Evolutionary conservation across 2,888 invertebrate genomes (phyloP).

Genomic region (Leptarthrus brevirostris): DNA sequence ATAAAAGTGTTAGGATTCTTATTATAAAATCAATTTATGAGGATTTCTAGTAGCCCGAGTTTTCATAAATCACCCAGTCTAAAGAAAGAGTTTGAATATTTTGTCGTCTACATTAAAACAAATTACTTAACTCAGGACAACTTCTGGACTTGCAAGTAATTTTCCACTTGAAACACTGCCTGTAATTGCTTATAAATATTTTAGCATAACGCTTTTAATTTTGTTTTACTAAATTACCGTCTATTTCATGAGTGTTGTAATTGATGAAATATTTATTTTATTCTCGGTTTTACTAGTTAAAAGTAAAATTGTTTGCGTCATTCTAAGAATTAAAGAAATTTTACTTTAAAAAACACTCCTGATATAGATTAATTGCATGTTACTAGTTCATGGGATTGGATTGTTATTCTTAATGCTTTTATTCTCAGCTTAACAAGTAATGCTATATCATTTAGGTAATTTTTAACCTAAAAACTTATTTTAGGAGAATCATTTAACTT

Average conservation of each 20-base stretch:
- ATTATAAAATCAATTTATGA: background rate
- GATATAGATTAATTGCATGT: background rate
- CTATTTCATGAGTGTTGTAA: too few species aligned
- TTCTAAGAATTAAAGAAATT: too few species aligned
- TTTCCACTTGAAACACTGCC: slow-evolving; percentile 16
- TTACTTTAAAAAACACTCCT: background rate
- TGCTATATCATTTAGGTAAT: background rate
- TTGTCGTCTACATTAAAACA: slow-evolving; percentile 41
- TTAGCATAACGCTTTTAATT: slow-evolving; percentile 2
- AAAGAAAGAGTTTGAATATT: slow-evolving; percentile 20
- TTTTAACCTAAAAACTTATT: background rate
- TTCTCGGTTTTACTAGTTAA: too few species aligned
- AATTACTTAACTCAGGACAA: background rate
- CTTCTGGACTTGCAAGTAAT: background rate
- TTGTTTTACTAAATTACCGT: background rate
- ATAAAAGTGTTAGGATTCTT: background rate
- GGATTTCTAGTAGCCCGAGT: background rate
- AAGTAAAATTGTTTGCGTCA: too few species aligned
- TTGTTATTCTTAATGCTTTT: slow-evolving; percentile 17
- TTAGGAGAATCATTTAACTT: background rate
- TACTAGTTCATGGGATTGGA: background rate
- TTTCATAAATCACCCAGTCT: background rate
- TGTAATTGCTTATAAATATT: background rate
- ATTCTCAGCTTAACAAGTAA: background rate
- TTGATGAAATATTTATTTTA: too few species aligned